Percentiles rank a stretch among this genome's conserved stretches.
Evolutionary conservation across 2,113 vertebrate genomes (phyloP).

Genomic region (Grantiella picta): DNA sequence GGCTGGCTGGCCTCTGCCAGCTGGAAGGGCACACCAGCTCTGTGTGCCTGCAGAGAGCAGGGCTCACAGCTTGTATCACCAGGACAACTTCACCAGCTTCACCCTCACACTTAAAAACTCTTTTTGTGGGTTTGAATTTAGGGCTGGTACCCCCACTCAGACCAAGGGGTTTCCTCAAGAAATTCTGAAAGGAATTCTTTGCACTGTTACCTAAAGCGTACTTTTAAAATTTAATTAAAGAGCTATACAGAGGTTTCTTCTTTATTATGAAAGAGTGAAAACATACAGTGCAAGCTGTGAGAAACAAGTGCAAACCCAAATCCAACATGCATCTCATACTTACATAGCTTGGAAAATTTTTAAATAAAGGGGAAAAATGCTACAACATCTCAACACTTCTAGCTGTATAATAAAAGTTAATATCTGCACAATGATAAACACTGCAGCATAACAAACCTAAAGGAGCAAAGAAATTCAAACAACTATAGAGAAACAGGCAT

Average conservation of each 20-base stretch:
- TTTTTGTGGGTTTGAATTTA: neutral
- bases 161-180: neutral
- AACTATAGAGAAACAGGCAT: neutral
- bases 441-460: neutral
- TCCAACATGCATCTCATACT: neutral
- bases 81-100: neutral
- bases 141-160: neutral
- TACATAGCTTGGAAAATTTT: neutral
- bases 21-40: neutral
- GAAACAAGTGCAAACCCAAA: neutral
- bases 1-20: fast-evolving
- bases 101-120: neutral
- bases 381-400: neutral
- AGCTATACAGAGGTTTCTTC: neutral
- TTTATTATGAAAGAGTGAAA: neutral
- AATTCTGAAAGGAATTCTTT: neutral
- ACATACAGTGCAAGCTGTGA: neutral
- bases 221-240: neutral
- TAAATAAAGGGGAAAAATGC: neutral
- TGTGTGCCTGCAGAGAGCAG: neutral
- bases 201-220: neutral
- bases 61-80: neutral
- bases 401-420: neutral
- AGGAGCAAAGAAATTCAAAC: neutral
- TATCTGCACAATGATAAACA: neutral